phyloP scores from a whole-genome alignment of 2,797 vertebrate genomes.

The Aselliscus stoliczkanus region DNA sequence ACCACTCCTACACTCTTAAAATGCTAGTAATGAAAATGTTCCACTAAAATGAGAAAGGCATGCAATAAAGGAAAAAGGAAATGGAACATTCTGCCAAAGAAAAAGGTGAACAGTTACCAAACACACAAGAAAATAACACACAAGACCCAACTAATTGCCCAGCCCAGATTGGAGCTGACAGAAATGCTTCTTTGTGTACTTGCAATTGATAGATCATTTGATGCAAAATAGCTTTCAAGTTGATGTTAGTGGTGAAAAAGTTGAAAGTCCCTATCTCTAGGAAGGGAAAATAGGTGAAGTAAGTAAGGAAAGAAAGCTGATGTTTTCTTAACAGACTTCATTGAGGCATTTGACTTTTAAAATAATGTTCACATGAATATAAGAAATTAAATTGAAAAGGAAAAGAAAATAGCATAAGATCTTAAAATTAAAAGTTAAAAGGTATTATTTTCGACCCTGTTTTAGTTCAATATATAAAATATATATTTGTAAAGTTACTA shows the following conservation, averaged over 20 bases:
- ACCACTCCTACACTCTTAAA: background rate
- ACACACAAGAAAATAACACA: background rate
- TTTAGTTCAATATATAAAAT: background rate
- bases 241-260: background rate
- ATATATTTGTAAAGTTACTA: background rate
- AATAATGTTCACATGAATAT: background rate
- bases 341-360: background rate
- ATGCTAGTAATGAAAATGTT: background rate
- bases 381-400: background rate
- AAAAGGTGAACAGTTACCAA: background rate
- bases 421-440: background rate
- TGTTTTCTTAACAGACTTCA: background rate
- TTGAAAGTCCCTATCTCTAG: background rate
- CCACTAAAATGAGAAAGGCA: background rate
- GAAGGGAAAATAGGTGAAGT: background rate
- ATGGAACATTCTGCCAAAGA: background rate
- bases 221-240: background rate
- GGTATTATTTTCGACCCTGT: background rate
- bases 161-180: background rate
- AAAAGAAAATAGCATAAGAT: background rate
- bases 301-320: background rate
- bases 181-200: background rate
- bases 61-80: background rate
- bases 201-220: background rate
- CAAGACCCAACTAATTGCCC: rapidly evolving